Evolutionary conservation across 2,888 invertebrate species (phyloP).

Genomic region (Drosophila atroscutellata): DNA sequence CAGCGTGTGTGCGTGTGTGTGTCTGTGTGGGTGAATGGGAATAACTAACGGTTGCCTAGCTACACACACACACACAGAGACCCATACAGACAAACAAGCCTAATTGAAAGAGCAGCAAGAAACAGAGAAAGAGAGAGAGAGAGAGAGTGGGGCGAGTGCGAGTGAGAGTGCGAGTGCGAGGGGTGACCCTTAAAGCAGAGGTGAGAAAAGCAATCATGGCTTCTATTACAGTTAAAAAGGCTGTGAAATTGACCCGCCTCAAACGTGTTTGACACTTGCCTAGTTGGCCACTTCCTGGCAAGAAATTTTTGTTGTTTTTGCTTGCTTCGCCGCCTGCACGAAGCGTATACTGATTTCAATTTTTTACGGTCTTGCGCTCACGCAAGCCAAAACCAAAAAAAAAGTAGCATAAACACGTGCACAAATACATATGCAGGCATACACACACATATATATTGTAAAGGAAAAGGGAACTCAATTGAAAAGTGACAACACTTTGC

Average conservation of each 20-base stretch:
- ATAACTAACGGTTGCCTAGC: conserved; percentile 44
- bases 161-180: neutral
- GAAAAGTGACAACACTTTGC: neutral
- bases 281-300: conserved; percentile 31
- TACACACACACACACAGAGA: conserved; percentile 20
- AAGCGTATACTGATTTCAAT: conserved; percentile 32
- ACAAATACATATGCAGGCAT: neutral
- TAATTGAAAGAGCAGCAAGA: conserved; percentile 7
- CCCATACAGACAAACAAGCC: conserved; percentile 24
- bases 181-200: conserved; percentile 3
- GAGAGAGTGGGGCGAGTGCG: neutral
- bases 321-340: conserved; percentile 10
- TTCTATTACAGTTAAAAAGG: conserved; percentile 27
- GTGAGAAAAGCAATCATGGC: conserved; percentile 27
- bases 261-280: conserved; percentile 48
- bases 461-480: neutral
- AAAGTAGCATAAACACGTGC: neutral
- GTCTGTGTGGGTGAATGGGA: conserved; percentile 17
- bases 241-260: conserved; percentile 43
- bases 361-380: conserved; percentile 40
- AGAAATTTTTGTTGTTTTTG: conserved; percentile 5
- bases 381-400: conserved; percentile 26
- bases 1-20: conserved; percentile 10
- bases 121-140: neutral
- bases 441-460: neutral